Conservation (phyloP, 2,888 invertebrate species). For the Cerceris rybyensis region DNA sequence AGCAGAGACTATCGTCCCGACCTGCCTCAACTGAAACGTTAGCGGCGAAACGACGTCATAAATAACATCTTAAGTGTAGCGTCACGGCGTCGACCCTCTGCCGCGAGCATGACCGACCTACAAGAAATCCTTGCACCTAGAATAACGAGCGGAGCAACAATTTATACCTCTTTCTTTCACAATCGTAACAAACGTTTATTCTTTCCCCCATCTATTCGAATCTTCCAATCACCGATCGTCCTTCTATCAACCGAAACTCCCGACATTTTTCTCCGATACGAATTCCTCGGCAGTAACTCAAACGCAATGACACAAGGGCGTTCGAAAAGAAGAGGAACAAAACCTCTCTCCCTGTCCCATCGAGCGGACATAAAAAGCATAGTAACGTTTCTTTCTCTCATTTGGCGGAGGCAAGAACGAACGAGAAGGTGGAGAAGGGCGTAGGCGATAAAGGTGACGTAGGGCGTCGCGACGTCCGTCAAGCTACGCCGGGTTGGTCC, state of each 20-base stretch:
- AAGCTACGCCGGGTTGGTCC: conserved; percentile 78
- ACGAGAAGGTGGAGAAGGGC: conserved; percentile 64
- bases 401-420: conserved; percentile 41
- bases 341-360: neutral
- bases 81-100: conserved; percentile 70
- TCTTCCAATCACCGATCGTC: no score
- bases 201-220: no score
- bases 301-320: neutral
- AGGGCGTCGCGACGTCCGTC: conserved; percentile 82
- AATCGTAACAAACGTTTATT: no score
- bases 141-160: conserved; percentile 47
- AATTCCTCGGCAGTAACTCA: neutral
- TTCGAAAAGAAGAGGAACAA: neutral
- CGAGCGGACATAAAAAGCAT: conserved; percentile 31
- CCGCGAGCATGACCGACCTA: conserved; percentile 51
- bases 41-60: conserved; percentile 78
- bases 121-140: conserved; percentile 47
- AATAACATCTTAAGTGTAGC: conserved; percentile 79
- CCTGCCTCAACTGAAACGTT: conserved; percentile 79
- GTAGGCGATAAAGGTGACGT: conserved; percentile 78
- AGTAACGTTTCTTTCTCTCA: conserved; percentile 48
- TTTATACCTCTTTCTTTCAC: conserved; percentile 15
- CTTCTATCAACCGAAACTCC: no score
- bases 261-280: neutral
- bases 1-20: conserved; percentile 68